Base-by-base conservation (phyloP, 2,113 vertebrate species). In the Theristicus caerulescens region DNA sequence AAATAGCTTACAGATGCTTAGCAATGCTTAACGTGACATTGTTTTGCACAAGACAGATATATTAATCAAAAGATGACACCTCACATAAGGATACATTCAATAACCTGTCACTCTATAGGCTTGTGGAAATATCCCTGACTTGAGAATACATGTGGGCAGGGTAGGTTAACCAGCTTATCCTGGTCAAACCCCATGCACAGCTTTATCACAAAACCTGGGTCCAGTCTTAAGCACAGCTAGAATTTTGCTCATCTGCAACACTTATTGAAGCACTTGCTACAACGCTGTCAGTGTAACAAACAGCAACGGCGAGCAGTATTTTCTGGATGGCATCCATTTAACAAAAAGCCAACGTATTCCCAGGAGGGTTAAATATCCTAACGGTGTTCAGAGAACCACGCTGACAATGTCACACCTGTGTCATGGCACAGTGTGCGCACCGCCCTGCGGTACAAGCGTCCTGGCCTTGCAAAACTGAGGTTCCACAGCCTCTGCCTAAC, bases 391-490 rank as follows among this genome's bases (percentile, higher is more conserved):
- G 40, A 46, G 46, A 86, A 18, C 14, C 3, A 6, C 0, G 1
- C 8, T 32, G 70, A 16, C 32, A 51, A 11, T 2, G 34, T n/a
- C 49, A 58, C 73, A 17, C 32, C 20, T 6, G 2, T 8, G 44
- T 10, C 24, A 12, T 5, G 21, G 49, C 34, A 36, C 26, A 3
- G 3, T 3, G 10, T 2, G 14, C 9, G 21, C 6, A 5, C 15
- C 1, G 0, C 19, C 7, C 13, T 7, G 19, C 0, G 0, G 4
- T 27, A n/a, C 1, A 0, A 61, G 44, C 0, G 0, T 9, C 36
- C 70, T 13, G 19, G 34, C 25, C 32, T 77, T 2, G 2, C n/a
- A 31, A 44, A 72, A 34, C 16, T 17, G 3, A 27, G 58, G 3
- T 27, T 73, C 57, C 44, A 34, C 16, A 59, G 49, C 8, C 40